Percentiles rank a stretch among this genome's conserved stretches.
phyloP scores from a whole-genome alignment of 2,888 invertebrate genomes.

The Andrena fulva region DNA sequence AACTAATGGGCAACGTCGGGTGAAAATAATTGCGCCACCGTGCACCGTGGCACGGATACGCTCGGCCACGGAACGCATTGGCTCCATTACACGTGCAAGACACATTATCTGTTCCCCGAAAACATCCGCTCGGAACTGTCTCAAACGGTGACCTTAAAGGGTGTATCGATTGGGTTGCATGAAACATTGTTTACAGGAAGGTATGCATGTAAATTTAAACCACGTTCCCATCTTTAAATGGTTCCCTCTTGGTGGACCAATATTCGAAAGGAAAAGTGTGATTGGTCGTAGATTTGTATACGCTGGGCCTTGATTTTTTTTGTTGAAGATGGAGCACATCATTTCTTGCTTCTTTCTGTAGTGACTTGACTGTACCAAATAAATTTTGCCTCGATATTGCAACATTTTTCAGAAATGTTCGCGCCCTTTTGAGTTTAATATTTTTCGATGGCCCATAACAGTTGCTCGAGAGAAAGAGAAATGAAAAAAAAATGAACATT shows the following conservation, averaged over 20 bases:
- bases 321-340: too few species aligned
- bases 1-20: conserved; percentile 45
- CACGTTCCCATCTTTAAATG: background rate
- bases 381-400: too few species aligned
- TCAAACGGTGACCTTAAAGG: conserved; percentile 4
- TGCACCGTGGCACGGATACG: conserved; percentile 30
- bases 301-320: too few species aligned
- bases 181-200: background rate
- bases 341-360: too few species aligned
- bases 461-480: too few species aligned
- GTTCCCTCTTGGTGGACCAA: background rate
- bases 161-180: background rate
- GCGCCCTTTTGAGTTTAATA: too few species aligned
- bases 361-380: too few species aligned
- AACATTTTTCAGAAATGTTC: too few species aligned
- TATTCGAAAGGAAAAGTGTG: background rate
- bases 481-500: too few species aligned
- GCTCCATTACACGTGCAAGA: conserved; percentile 35
- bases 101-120: conserved; percentile 12
- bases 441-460: too few species aligned
- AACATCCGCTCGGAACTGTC: conserved; percentile 8
- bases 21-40: conserved; percentile 48
- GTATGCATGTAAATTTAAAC: background rate
- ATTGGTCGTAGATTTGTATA: background rate
- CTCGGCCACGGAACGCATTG: conserved; percentile 12